Evolutionary conservation across 2,888 invertebrate species (phyloP), one percentile per base, ranked within the genome.

Genomic region (Sminthurinus aureus): DNA sequence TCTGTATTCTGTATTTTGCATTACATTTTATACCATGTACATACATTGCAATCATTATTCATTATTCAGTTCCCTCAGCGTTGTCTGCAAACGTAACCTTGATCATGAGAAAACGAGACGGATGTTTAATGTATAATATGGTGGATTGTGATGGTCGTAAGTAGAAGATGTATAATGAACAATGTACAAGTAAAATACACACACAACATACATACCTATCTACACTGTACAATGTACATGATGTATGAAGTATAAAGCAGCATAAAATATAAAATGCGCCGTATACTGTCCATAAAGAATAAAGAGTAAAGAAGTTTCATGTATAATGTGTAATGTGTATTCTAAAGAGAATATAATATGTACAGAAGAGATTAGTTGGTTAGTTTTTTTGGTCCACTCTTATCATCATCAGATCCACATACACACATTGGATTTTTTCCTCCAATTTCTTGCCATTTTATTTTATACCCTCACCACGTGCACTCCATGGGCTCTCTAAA

Each of bases 101-200:
- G 80, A 81, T 81, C 69, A 81, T 81, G 80, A 81, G 52, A 81
- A 58, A 73, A 58, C 18, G 69, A 81, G 80, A 81, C 80, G 80
- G 80, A 71, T 81, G 74, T 38, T 38, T 38, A 38, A 38, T 38
- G 38, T 38, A 38, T 38, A 38, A 38, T 38, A 38, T 38, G 38
- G 38, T 38, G 6, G 38, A 38, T 38, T 4, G 38, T 38, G 6
- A 6, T 38, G 3, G 38, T 38, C 1, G 38, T 38, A 38, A 1
- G n/a, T n/a, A n/a, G n/a, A n/a, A n/a, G n/a, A n/a, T n/a, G n/a
- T n/a, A n/a, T n/a, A n/a, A 38, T 38, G 38, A 38, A 38, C 38
- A 38, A 38, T 38, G 38, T 38, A 38, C 38, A 6, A 38, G 1
- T 1, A 4, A 38, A 38, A 38, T 6, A 38, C 6, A 38, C 38